Percentiles rank a stretch among this genome's conserved stretches.
phyloP scores from a whole-genome alignment of 2,113 vertebrate species.

The Calyptomena viridis region DNA sequence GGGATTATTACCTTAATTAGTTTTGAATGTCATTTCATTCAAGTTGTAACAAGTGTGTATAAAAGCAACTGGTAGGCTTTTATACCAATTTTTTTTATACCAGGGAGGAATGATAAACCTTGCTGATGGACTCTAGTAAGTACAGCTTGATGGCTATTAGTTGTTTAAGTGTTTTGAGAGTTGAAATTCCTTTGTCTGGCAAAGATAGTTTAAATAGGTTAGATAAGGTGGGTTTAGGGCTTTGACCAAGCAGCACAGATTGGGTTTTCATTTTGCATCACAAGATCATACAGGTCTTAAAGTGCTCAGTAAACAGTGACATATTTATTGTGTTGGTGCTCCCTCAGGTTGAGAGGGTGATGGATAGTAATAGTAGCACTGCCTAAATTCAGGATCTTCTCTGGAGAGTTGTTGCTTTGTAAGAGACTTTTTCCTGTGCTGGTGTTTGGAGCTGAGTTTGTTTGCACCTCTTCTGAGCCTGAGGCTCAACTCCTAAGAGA shows the following conservation, averaged over 20 bases:
- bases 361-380: neutral
- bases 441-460: neutral
- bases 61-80: neutral
- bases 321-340: neutral
- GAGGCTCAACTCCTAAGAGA: neutral
- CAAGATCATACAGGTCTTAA: neutral
- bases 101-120: neutral
- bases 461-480: neutral
- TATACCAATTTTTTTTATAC: no score
- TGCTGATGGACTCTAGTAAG: neutral
- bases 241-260: neutral
- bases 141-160: neutral
- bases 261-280: neutral
- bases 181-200: neutral
- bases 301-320: neutral
- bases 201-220: neutral
- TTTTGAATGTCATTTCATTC: conserved; percentile 30
- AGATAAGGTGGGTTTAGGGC: neutral
- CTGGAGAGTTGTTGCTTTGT: neutral
- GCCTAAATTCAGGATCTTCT: neutral
- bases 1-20: conserved; percentile 31
- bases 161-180: neutral
- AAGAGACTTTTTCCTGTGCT: neutral
- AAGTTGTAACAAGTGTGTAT: neutral
- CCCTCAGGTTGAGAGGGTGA: neutral